Conservation (phyloP, 2,888 invertebrate species). For the Beris morrisii region DNA sequence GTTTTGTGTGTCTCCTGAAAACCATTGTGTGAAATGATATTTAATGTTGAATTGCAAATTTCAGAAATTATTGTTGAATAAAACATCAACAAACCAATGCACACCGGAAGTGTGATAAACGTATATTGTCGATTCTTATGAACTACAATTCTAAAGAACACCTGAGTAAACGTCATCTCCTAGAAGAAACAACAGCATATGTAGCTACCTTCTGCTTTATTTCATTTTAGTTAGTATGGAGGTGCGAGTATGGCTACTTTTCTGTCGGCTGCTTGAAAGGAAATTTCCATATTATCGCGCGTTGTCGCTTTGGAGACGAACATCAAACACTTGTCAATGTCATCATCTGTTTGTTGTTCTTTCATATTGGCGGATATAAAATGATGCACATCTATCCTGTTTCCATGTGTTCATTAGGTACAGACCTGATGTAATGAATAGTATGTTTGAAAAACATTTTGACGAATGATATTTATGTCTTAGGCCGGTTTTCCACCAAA, state of each 20-base stretch:
- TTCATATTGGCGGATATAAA: conserved; percentile 22
- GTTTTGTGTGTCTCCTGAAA: too few relatives aligned
- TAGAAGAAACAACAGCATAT: conserved; percentile 2
- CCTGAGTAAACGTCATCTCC: conserved; percentile 11
- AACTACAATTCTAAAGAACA: conserved; percentile 7
- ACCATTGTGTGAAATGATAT: too few relatives aligned
- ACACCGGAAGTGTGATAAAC: not conserved
- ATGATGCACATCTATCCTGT: not conserved
- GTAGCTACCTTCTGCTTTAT: conserved; percentile 16
- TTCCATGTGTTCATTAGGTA: not conserved
- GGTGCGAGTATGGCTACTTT: not conserved
- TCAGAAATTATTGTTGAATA: too few relatives aligned
- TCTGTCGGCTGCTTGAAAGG: conserved; percentile 25
- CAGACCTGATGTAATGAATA: too few relatives aligned
- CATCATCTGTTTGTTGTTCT: conserved; percentile 25
- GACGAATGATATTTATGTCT: too few relatives aligned
- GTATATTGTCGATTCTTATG: not conserved
- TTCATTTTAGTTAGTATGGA: too few relatives aligned
- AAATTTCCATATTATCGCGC: conserved; percentile 7
- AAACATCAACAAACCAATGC: too few relatives aligned
- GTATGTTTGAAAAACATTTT: too few relatives aligned
- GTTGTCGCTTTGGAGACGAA: conserved; percentile 16
- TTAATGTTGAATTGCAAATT: too few relatives aligned
- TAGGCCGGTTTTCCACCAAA: too few relatives aligned
- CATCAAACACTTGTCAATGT: conserved; percentile 31